A percentile compares a stretch with the other conserved stretches of the same genome.
These are phyloP conservation scores for Stegophylla sp. DNA, from an alignment of 2,888 invertebrate species.

Conservation along the genomic window DNA sequence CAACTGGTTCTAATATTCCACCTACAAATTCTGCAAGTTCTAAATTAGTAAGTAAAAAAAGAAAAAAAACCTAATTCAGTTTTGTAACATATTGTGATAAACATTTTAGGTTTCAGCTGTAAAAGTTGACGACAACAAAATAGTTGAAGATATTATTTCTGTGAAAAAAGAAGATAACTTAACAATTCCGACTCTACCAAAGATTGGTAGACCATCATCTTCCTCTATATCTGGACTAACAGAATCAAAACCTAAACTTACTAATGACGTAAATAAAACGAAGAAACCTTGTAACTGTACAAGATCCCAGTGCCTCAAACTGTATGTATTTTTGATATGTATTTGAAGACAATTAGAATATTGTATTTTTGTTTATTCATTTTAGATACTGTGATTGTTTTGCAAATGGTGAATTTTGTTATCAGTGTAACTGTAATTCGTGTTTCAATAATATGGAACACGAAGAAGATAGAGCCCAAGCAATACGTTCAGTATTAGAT, in stretches of 20 bases:
- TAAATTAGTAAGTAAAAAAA: slow-evolving; percentile 27
- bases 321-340: slow-evolving; percentile 69
- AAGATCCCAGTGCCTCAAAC: slow-evolving; percentile 95
- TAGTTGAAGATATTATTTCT: slow-evolving; percentile 24
- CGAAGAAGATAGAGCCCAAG: slow-evolving; percentile 91
- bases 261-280: slow-evolving; percentile 68
- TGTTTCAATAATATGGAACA: slow-evolving; percentile 95
- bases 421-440: slow-evolving; percentile 95
- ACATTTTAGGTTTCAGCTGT: slow-evolving; percentile 18
- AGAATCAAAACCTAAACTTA: slow-evolving; percentile 20
- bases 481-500: slow-evolving; percentile 92
- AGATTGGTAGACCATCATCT: slow-evolving; percentile 52
- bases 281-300: slow-evolving; percentile 98
- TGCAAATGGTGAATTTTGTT: slow-evolving; percentile 99
- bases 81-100: neutral
- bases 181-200: slow-evolving; percentile 29
- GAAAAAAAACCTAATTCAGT: too few species aligned
- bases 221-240: neutral
- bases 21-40: slow-evolving; percentile 6
- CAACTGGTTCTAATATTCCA: slow-evolving; percentile 20
- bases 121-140: slow-evolving; percentile 16
- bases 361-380: slow-evolving; percentile 53
- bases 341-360: neutral
- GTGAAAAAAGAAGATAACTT: slow-evolving; percentile 40
- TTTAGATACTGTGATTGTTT: slow-evolving; percentile 94